Conservation (phyloP, 2,888 invertebrate species). For the Pyrrhia umbra region DNA sequence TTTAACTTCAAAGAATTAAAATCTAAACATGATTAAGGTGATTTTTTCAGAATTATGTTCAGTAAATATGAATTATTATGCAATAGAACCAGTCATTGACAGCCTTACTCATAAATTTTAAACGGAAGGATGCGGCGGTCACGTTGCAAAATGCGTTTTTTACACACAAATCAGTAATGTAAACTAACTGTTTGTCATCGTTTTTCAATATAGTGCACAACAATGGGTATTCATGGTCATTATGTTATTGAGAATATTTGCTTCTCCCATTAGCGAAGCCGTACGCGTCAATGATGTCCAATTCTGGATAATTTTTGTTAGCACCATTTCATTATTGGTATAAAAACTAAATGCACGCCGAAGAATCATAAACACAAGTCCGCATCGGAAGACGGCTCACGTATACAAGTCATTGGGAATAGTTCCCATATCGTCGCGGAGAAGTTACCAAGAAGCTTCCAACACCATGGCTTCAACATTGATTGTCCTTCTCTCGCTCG, state of each 20-base stretch:
- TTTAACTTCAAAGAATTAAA: slow-evolving; percentile 11
- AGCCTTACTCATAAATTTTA: slow-evolving; percentile 63
- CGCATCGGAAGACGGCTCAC: slow-evolving; percentile 58
- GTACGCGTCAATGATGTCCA: slow-evolving; percentile 82
- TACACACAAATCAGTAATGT: slow-evolving; percentile 61
- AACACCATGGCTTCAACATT: slow-evolving; percentile 78
- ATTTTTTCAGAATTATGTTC: not conserved
- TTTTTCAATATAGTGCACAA: slow-evolving; percentile 75
- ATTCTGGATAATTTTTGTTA: slow-evolving; percentile 81
- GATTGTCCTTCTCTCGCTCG: slow-evolving; percentile 77
- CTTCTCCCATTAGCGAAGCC: slow-evolving; percentile 65
- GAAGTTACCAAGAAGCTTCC: slow-evolving; percentile 75
- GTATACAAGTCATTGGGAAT: slow-evolving; percentile 69
- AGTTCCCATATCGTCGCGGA: slow-evolving; percentile 69
- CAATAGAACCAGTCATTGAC: slow-evolving; percentile 29
- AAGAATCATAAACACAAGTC: slow-evolving; percentile 46
- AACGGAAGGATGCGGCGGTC: slow-evolving; percentile 65
- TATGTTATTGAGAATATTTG: slow-evolving; percentile 86
- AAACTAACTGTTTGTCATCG: slow-evolving; percentile 69
- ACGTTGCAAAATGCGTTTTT: slow-evolving; percentile 53
- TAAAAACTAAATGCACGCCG: slow-evolving; percentile 75
- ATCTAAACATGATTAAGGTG: slow-evolving; percentile 14
- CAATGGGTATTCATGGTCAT: slow-evolving; percentile 84
- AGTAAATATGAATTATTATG: not conserved
- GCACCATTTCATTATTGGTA: slow-evolving; percentile 78